These are phyloP conservation scores for Sinocyclocheilus rhinocerous DNA, from an alignment of 2,113 vertebrate species.

Conservation along the genomic window DNA sequence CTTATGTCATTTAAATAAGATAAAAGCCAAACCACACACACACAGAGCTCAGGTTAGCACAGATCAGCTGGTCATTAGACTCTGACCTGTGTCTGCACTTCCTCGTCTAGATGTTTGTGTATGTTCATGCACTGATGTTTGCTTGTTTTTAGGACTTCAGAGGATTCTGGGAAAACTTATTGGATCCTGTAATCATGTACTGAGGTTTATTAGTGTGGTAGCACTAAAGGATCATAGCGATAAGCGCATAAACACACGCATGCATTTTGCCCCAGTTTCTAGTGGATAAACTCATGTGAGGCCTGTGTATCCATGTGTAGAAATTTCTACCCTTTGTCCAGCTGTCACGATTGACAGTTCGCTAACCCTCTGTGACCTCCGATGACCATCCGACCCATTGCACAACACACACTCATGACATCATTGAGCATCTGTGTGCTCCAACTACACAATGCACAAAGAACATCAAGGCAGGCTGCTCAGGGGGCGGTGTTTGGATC, in stretches of 20 bases:
- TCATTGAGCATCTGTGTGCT: slow-evolving; percentile 66
- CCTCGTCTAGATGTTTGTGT: slow-evolving; percentile 59
- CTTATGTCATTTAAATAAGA: slow-evolving; percentile 2
- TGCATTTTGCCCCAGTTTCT: background rate
- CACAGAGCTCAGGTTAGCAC: slow-evolving; percentile 1
- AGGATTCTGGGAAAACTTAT: slow-evolving; percentile 57
- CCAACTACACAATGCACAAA: slow-evolving; percentile 67
- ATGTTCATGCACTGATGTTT: background rate
- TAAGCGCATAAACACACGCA: slow-evolving; percentile 18
- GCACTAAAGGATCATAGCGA: slow-evolving; percentile 29
- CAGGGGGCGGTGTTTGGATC: background rate
- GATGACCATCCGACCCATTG: slow-evolving; percentile 46
- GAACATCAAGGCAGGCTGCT: background rate
- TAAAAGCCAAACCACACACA: background rate
- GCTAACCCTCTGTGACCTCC: slow-evolving; percentile 20
- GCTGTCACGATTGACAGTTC: background rate
- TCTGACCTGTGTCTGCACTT: slow-evolving; percentile 50
- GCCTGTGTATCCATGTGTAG: background rate
- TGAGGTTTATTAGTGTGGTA: background rate
- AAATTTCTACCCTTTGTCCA: background rate
- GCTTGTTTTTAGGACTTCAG: slow-evolving; percentile 41
- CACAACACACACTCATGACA: slow-evolving; percentile 61
- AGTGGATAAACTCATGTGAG: background rate
- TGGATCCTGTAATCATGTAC: slow-evolving; percentile 34
- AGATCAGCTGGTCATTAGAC: slow-evolving; percentile 61